Percentiles rank a stretch among this genome's conserved stretches.
Conservation (phyloP, 2,113 vertebrate genomes). For the Notarius lentiginosus region DNA sequence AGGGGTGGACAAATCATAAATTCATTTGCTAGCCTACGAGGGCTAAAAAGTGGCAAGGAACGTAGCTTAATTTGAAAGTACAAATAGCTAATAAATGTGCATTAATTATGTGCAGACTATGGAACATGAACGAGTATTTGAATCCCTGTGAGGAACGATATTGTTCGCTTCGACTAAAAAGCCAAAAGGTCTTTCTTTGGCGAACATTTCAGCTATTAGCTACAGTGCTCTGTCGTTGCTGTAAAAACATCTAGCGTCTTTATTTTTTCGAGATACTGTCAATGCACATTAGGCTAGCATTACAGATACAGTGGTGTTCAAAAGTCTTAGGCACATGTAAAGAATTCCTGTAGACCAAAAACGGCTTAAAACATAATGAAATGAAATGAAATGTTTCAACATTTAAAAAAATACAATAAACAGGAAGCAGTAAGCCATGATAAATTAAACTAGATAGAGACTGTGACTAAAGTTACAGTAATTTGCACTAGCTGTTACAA, state of each 20-base stretch:
- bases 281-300: neutral
- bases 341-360: no score
- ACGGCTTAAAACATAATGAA: no score
- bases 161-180: no score
- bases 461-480: no score
- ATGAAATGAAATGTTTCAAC: no score
- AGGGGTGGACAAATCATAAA: constrained; percentile 7
- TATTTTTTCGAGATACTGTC: neutral
- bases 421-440: no score
- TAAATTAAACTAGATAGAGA: no score
- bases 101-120: neutral
- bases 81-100: neutral
- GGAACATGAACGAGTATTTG: neutral
- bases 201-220: neutral
- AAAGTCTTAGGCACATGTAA: no score
- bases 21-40: neutral
- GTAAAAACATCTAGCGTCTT: neutral
- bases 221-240: neutral
- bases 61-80: neutral
- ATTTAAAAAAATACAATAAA: no score
- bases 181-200: no score
- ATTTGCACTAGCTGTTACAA: no score
- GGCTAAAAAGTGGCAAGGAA: neutral
- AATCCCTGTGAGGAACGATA: neutral
- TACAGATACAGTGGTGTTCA: neutral